Evolutionary conservation across 2,113 vertebrate species (phyloP).

Genomic region (Australoheros scitulus): DNA sequence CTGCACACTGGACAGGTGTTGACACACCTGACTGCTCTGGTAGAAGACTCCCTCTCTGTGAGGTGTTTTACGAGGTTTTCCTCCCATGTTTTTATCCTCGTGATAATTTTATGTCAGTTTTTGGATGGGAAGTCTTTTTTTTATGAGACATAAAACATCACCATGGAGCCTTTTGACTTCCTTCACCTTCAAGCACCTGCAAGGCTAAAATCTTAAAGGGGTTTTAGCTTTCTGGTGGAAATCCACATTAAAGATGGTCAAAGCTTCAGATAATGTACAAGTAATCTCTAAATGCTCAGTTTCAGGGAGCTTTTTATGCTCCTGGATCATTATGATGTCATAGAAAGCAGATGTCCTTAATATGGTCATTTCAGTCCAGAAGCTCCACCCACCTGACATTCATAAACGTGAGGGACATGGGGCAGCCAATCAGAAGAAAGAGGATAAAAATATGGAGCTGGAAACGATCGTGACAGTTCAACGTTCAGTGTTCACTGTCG

Average conservation of each 20-base stretch:
- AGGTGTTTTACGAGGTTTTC: background rate
- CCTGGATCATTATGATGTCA: background rate
- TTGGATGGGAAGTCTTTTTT: background rate
- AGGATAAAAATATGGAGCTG: rapidly evolving
- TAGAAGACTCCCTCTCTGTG: background rate
- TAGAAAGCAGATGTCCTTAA: background rate
- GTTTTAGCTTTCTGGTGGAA: background rate
- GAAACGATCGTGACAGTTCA: background rate
- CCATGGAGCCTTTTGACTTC: background rate
- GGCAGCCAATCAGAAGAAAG: background rate
- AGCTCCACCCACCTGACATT: background rate
- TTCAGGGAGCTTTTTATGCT: background rate
- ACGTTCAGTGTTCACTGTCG: background rate
- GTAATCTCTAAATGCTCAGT: background rate
- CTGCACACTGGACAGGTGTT: background rate
- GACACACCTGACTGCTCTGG: background rate
- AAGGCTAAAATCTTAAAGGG: background rate
- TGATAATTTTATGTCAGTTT: background rate
- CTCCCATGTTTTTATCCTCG: background rate
- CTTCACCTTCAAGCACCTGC: background rate
- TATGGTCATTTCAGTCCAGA: background rate
- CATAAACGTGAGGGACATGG: background rate
- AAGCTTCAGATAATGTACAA: background rate
- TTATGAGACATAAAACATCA: background rate
- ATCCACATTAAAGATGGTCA: background rate